Conservation (phyloP, 2,888 invertebrate species). For the Cataglyphis altisquamis region DNA sequence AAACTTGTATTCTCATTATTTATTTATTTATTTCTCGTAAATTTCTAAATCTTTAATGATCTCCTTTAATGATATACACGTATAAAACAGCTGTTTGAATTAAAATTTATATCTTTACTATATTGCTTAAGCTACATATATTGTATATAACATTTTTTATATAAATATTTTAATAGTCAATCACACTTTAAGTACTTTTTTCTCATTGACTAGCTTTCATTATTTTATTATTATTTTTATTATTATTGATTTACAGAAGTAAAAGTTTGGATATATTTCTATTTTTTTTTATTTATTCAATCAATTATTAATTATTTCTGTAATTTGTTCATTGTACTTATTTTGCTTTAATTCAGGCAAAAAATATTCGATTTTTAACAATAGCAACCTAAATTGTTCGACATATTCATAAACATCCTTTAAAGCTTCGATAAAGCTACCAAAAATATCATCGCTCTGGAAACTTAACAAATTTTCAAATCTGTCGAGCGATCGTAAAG, state of each 20-base stretch:
- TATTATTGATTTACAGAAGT: not conserved
- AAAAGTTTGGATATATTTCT: not conserved
- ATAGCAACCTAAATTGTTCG: slow-evolving; percentile 87
- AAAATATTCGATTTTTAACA: slow-evolving; percentile 86
- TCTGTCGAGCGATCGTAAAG: slow-evolving; percentile 74
- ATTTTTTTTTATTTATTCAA: not conserved
- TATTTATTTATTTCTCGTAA: not conserved
- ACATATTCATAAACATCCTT: slow-evolving; percentile 85
- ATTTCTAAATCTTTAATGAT: not conserved
- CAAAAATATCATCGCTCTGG: slow-evolving; percentile 71
- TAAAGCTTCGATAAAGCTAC: slow-evolving; percentile 82
- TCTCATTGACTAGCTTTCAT: slow-evolving; percentile 4
- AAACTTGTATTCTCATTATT: slow-evolving; percentile 1
- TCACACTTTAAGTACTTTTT: slow-evolving; percentile 1
- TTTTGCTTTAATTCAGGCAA: not conserved
- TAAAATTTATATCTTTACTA: not conserved
- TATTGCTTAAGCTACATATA: not conserved
- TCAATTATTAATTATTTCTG: not conserved
- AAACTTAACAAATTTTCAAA: slow-evolving; percentile 84
- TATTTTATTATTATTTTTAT: not conserved
- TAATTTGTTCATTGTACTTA: not conserved
- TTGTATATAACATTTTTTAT: not conserved
- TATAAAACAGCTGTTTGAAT: not conserved
- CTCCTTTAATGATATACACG: not conserved
- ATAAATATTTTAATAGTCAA: not conserved